Evolutionary conservation across 2,797 vertebrate genomes (phyloP).

Genomic region (Sebastiscus albofasciatus): DNA sequence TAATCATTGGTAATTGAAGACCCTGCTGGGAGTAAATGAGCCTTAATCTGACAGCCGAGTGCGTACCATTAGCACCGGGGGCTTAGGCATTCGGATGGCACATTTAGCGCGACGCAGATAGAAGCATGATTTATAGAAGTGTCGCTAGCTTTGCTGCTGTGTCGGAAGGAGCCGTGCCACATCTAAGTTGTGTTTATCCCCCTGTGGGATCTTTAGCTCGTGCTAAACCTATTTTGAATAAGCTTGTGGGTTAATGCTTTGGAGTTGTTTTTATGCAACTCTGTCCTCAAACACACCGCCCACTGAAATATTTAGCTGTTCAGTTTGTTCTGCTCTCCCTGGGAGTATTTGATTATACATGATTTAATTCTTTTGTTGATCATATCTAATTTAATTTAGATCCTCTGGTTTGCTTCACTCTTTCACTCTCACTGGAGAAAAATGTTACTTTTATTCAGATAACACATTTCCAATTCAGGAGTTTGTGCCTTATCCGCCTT

Average conservation of each 20-base stretch:
- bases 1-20: conserved; percentile 83
- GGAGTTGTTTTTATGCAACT: conserved; percentile 4
- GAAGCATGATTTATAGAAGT: conserved; percentile 53
- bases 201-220: conserved; percentile 20
- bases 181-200: conserved; percentile 13
- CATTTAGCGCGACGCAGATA: conserved; percentile 39
- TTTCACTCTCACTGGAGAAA: neutral
- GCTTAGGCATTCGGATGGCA: conserved; percentile 58
- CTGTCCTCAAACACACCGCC: neutral
- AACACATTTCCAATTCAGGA: conserved; percentile 28
- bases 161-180: neutral
- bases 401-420: neutral
- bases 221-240: conserved; percentile 38
- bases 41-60: conserved; percentile 80
- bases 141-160: conserved; percentile 9
- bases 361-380: conserved; percentile 24
- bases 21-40: conserved; percentile 81
- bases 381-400: conserved; percentile 23
- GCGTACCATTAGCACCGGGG: conserved; percentile 67
- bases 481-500: conserved; percentile 34
- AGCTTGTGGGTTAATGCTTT: conserved; percentile 17
- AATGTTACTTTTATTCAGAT: conserved; percentile 10
- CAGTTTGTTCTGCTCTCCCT: neutral
- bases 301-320: conserved; percentile 6
- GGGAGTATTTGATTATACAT: conserved; percentile 1